phyloP scores from a whole-genome alignment of 2,888 invertebrate species.

The Hydraecia micacea region DNA sequence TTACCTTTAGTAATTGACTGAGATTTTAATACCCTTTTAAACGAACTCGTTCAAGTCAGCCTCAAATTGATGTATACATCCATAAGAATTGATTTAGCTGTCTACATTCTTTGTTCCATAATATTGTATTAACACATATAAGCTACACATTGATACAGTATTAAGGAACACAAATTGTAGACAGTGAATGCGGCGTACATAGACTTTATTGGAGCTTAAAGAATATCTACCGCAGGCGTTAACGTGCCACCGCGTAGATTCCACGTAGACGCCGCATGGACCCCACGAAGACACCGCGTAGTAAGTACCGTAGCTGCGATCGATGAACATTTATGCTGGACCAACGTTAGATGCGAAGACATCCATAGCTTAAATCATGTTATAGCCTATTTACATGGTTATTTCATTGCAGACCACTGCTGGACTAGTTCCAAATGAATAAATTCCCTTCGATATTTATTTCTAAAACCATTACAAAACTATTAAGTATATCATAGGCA shows the following conservation, averaged over 20 bases:
- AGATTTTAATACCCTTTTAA: not conserved
- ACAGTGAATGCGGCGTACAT: too few species aligned
- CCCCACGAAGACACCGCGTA: not conserved
- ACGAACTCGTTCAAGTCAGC: not conserved
- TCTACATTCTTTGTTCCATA: too few species aligned
- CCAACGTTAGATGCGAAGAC: not conserved
- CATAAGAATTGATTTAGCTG: too few species aligned
- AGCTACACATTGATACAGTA: too few species aligned
- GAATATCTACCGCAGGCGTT: not conserved
- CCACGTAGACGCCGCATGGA: not conserved
- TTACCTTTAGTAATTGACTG: constrained; percentile 2
- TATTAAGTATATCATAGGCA: not conserved
- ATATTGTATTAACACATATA: too few species aligned
- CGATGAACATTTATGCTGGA: not conserved
- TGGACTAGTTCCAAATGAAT: not conserved
- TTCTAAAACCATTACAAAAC: not conserved
- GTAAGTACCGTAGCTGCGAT: not conserved
- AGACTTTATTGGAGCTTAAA: not conserved
- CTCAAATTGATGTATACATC: too few species aligned
- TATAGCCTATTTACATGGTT: not conserved
- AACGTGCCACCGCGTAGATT: not conserved
- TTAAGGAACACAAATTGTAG: too few species aligned
- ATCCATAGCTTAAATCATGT: not conserved
- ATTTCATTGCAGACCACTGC: not conserved
- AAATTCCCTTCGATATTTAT: too few species aligned